A percentile compares a stretch with the other conserved stretches of the same genome.
Conservation (phyloP, 2,113 vertebrate genomes). For the Corythornis vintsioides region DNA sequence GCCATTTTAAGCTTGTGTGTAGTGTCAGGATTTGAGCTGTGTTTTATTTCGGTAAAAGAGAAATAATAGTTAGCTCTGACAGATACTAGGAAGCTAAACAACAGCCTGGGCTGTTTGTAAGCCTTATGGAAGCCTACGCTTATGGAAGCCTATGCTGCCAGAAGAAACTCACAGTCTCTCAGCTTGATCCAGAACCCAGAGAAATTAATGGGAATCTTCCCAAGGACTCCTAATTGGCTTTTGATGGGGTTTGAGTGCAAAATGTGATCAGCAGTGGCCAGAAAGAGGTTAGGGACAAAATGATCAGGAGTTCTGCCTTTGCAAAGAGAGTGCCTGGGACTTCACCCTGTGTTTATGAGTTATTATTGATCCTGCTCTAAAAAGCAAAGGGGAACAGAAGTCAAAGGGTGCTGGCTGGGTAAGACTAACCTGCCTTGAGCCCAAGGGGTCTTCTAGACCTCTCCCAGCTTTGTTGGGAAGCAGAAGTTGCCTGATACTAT, state of each 20-base stretch:
- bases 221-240: background rate
- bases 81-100: constrained; percentile 2
- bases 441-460: background rate
- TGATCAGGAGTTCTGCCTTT: background rate
- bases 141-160: background rate
- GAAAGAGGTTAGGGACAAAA: background rate
- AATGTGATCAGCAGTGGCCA: background rate
- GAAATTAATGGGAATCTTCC: background rate
- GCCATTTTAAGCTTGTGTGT: constrained; percentile 15
- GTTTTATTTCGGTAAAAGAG: constrained; percentile 28
- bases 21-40: background rate
- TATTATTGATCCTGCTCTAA: background rate
- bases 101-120: background rate
- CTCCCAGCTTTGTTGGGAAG: background rate
- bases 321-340: background rate
- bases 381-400: background rate
- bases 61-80: constrained; percentile 18
- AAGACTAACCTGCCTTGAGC: background rate
- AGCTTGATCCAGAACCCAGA: background rate
- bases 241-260: background rate
- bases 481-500: background rate
- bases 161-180: background rate
- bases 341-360: background rate
- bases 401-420: background rate
- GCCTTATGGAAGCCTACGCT: background rate